Percentiles rank a stretch among this genome's conserved stretches.
Evolutionary conservation across 2,797 vertebrate species (phyloP).

Genomic region (Nasua narica): DNA sequence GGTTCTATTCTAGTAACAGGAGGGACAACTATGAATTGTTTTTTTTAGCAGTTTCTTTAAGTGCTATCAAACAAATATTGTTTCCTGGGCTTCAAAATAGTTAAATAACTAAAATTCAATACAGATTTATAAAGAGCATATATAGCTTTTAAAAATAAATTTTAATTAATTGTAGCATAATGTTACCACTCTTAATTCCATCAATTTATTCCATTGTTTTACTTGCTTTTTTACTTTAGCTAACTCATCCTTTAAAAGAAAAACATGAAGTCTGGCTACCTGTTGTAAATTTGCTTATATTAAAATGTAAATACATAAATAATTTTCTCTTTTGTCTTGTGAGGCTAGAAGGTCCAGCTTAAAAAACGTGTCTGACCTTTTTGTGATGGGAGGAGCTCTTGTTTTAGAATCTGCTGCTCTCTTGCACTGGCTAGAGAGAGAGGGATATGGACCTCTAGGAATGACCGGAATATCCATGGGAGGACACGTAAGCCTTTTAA

Average conservation of each 20-base stretch:
- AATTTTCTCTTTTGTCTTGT: conserved; percentile 75
- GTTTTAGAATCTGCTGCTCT: conserved; percentile 95
- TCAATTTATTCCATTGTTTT: not conserved
- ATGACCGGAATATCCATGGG: conserved; percentile 99
- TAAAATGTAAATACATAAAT: conserved; percentile 50
- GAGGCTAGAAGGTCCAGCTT: conserved; percentile 93
- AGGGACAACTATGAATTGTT: not conserved
- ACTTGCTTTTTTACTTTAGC: not conserved
- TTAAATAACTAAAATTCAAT: not conserved
- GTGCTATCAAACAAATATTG: not conserved
- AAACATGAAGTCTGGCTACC: not conserved
- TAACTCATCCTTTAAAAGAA: conserved; percentile 2
- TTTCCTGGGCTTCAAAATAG: not conserved
- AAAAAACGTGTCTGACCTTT: conserved; percentile 97
- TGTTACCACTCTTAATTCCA: not conserved
- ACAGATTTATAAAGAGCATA: not conserved
- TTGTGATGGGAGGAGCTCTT: conserved; percentile 98
- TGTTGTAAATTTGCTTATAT: not conserved
- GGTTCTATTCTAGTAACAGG: not conserved
- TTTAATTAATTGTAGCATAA: not conserved
- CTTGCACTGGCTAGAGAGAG: conserved; percentile 95
- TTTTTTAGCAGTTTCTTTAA: not conserved
- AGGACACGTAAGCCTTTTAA: conserved; percentile 92
- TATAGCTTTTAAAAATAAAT: not conserved
- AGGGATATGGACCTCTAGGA: conserved; percentile 96